A percentile compares a stretch with the other conserved stretches of the same genome.
These are phyloP conservation scores for Brachyptera putata DNA, from an alignment of 2,888 invertebrate species.

Conservation along the genomic window DNA sequence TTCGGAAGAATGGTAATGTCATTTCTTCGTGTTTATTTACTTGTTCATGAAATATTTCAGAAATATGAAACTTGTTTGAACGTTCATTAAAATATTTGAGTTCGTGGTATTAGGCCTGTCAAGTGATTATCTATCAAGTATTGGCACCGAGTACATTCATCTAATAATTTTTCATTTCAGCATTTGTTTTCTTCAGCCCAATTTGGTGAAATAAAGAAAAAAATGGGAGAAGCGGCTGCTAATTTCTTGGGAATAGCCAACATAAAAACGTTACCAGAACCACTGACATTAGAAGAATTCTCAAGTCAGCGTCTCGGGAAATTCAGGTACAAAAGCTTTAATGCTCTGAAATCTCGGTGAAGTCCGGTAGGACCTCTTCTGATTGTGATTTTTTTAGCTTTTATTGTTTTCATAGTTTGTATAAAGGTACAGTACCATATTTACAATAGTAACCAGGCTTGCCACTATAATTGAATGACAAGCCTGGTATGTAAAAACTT, in stretches of 20 bases:
- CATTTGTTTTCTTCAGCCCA: constrained; percentile 86
- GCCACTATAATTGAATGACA: too few species aligned
- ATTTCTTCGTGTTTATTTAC: neutral
- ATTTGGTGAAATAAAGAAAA: constrained; percentile 80
- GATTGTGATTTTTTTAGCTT: too few species aligned
- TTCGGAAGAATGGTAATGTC: constrained; percentile 69
- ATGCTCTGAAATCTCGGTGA: too few species aligned
- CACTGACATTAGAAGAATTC: constrained; percentile 82
- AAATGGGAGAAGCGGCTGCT: constrained; percentile 77
- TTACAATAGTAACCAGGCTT: too few species aligned
- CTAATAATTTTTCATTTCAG: constrained; percentile 41
- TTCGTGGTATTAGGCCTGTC: too few species aligned
- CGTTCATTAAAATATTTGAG: neutral
- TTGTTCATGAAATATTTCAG: neutral
- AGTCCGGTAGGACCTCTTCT: too few species aligned
- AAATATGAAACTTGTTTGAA: neutral
- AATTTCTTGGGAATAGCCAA: constrained; percentile 70
- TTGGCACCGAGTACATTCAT: too few species aligned
- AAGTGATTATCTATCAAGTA: too few species aligned
- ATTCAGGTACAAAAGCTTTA: constrained; percentile 70
- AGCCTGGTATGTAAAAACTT: too few species aligned
- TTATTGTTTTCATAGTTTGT: neutral
- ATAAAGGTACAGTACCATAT: too few species aligned
- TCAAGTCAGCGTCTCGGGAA: constrained; percentile 85
- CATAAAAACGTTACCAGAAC: constrained; percentile 77